Base-by-base conservation (phyloP, 2,113 vertebrate genomes). In the Periophthalmodon schlosseri region DNA sequence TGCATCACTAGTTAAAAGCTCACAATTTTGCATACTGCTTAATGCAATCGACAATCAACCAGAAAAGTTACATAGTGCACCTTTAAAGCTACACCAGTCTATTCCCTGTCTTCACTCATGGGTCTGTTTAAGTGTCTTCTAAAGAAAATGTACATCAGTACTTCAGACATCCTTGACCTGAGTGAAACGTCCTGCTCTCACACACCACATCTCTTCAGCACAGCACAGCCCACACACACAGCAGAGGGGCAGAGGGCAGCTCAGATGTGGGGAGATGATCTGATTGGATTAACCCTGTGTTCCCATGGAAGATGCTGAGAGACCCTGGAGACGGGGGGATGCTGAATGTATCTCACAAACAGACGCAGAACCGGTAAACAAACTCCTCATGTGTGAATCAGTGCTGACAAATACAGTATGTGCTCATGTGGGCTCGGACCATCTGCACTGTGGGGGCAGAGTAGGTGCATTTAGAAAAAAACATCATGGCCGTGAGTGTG, bases 191-290 rank as follows among this genome's bases (percentile, higher is more conserved):
- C 39, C 10, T 70, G 24, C 49, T 34, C 34, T 84, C 70, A 77
- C 61, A 78, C 52, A 15, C 76, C 52, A 7, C 39, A 21, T 64
- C 72, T 36, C 39, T 7, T 44, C 39, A 44, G 39, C 39, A 70
- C 54, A 70, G 72, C 87, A 85, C 73, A 84, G 67, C 39, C 71
- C 68, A 65, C 74, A 70, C 47, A 72, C 60, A 44, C 72, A 63
- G 77, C 60, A 46, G 58, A 72, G 86, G 87, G 85, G 87, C 16
- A 2, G 13, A 33, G 24, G 58, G 58, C 69, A 44, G 39, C 86
- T 76, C 79, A 14, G 70, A 73, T 73, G 73, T 56, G 66, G 70
- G 60, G 68, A 72, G 20, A 56, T 63, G 23, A 74, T 58, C 68
- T 33, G 15, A 61, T 36, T 70, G 49, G 49, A 39, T 74, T 12